Percentiles rank a stretch among this genome's conserved stretches.
Conservation (phyloP, 2,888 invertebrate species). For the Polymixis flavicincta region DNA sequence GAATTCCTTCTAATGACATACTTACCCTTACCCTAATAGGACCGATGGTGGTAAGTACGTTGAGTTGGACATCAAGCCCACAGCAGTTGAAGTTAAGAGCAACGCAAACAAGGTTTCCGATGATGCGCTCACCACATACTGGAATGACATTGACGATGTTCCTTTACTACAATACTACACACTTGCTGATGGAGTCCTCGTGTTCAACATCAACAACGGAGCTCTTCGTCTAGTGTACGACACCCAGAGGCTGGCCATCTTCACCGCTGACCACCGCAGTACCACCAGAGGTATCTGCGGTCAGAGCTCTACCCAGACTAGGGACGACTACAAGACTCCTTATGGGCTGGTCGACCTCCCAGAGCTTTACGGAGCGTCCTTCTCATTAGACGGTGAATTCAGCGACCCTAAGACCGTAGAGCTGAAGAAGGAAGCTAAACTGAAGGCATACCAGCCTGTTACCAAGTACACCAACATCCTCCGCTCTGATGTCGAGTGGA, state of each 20-base stretch:
- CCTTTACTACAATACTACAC: constrained; percentile 84
- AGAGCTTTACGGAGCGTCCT: constrained; percentile 90
- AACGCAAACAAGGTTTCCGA: constrained; percentile 82
- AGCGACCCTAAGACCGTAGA: constrained; percentile 84
- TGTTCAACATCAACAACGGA: constrained; percentile 70
- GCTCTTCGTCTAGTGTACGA: constrained; percentile 90
- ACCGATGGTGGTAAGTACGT: constrained; percentile 77
- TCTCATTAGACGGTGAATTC: constrained; percentile 87
- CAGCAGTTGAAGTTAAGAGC: constrained; percentile 81
- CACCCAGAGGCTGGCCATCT: constrained; percentile 88
- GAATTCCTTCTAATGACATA: too few relatives aligned
- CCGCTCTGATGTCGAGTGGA: constrained; percentile 80
- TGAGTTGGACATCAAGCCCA: constrained; percentile 80
- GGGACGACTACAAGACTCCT: constrained; percentile 91
- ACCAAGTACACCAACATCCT: constrained; percentile 75
- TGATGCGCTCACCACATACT: constrained; percentile 79
- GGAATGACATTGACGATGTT: constrained; percentile 80
- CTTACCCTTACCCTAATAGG: constrained; percentile 65
- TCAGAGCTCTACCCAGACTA: constrained; percentile 90
- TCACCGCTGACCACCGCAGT: constrained; percentile 86
- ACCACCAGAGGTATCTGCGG: constrained; percentile 92
- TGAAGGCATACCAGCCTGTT: constrained; percentile 81
- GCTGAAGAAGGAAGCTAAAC: constrained; percentile 80
- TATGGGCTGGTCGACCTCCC: constrained; percentile 88
- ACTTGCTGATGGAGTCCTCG: constrained; percentile 77